A percentile compares a stretch with the other conserved stretches of the same genome.
Conservation (phyloP, 2,113 vertebrate genomes). For the Clarias magur region DNA sequence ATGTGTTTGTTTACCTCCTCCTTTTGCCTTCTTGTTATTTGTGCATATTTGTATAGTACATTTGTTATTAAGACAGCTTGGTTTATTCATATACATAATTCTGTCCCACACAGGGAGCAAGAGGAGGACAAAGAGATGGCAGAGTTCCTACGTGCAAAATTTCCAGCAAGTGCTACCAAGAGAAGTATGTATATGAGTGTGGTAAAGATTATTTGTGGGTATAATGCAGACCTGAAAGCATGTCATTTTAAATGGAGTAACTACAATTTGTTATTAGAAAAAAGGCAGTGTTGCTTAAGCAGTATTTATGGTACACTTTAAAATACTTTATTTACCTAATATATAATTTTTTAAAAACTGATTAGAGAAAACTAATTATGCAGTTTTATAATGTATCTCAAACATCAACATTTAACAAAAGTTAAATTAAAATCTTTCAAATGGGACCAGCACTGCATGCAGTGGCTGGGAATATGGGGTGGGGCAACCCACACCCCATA, state of each 20-base stretch:
- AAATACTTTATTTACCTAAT: neutral
- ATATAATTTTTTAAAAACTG: neutral
- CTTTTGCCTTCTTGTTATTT: neutral
- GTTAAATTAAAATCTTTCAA: no score
- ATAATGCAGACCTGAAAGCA: neutral
- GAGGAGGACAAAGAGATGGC: slow-evolving; percentile 90
- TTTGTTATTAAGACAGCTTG: neutral
- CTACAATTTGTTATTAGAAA: neutral
- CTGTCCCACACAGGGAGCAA: slow-evolving; percentile 74
- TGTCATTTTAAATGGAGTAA: slow-evolving; percentile 5
- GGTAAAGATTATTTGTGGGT: neutral
- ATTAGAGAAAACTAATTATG: no score
- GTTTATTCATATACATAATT: slow-evolving; percentile 25
- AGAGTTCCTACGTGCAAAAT: slow-evolving; percentile 80
- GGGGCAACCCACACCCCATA: no score
- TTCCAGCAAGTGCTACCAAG: slow-evolving; percentile 72
- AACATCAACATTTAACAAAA: no score
- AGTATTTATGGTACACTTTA: neutral
- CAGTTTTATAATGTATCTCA: no score
- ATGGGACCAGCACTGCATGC: no score
- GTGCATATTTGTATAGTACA: slow-evolving; percentile 19
- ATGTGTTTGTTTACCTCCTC: neutral
- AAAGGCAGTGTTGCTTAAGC: neutral
- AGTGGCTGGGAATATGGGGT: no score
- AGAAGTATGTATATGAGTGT: slow-evolving; percentile 66